Conservation (phyloP, 1,140 invertebrate genomes). For the Drosophila trapezifrons region DNA sequence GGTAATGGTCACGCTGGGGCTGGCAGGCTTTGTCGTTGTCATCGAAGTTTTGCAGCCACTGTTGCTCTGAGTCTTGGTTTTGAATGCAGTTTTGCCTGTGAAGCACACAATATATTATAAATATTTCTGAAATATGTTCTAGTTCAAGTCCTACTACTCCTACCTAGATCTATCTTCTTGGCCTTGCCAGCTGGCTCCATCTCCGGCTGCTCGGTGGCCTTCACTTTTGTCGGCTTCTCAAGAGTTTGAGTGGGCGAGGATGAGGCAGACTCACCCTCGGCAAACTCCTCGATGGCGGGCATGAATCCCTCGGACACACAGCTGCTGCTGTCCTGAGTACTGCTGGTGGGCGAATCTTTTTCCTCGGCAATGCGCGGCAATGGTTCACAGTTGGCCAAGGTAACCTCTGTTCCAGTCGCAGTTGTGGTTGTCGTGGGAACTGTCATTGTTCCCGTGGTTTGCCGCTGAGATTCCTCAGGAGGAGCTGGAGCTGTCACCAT, state of each 20-base stretch:
- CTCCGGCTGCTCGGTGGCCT: slow-evolving; percentile 39
- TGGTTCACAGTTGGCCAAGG: slow-evolving; percentile 85
- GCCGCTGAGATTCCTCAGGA: slow-evolving; percentile 62
- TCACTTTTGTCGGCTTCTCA: slow-evolving; percentile 53
- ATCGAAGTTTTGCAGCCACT: slow-evolving; percentile 65
- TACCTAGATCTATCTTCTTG: slow-evolving; percentile 58
- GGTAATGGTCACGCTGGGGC: slow-evolving; percentile 40
- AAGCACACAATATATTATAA: neutral
- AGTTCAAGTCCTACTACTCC: neutral
- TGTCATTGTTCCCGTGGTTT: slow-evolving; percentile 4
- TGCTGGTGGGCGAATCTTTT: slow-evolving; percentile 92
- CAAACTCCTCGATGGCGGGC: slow-evolving; percentile 78
- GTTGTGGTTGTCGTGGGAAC: neutral
- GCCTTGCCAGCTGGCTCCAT: slow-evolving; percentile 37
- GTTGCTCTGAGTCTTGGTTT: slow-evolving; percentile 34
- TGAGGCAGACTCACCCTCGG: slow-evolving; percentile 63
- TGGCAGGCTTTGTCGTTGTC: slow-evolving; percentile 69
- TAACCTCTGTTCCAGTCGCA: slow-evolving; percentile 24
- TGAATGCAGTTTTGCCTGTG: slow-evolving; percentile 30
- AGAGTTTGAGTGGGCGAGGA: slow-evolving; percentile 67
- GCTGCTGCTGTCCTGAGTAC: slow-evolving; percentile 77
- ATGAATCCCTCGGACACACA: slow-evolving; percentile 68
- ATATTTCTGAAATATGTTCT: neutral
- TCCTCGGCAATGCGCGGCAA: slow-evolving; percentile 92
- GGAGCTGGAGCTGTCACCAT: neutral